Base-by-base conservation (phyloP, 2,113 vertebrate species). In the Calcarius ornatus region DNA sequence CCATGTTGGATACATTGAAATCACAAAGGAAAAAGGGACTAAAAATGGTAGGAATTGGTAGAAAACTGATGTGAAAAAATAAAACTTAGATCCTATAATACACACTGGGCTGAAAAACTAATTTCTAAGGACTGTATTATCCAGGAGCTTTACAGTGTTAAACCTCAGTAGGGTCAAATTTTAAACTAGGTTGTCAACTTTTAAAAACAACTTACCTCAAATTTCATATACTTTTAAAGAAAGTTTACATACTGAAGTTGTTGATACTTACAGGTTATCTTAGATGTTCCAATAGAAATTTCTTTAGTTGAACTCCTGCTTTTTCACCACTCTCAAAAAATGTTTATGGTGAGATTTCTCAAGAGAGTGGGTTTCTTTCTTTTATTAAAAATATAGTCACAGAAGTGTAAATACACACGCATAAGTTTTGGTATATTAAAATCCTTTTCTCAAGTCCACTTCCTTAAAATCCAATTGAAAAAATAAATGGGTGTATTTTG, bases 181-280 rank as follows among this genome's bases (percentile, higher is more conserved):
- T 95, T 94, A 93, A 57, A 95, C 70, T 96, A 94, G 24, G 57
- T 14, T 83, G 70, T 82, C 51, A 95, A 91, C 83, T 91, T 94
- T 37, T 66, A 59, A 92, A 96, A 97, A 94, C 79, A 98, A 98
- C 98, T 98, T 98, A 98, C 98, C 98, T 98, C 98, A 97, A 97
- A 95, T 97, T 95, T 98, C 97, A 97, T 97, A 97, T 95, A 98
- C 96, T 97, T 98, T 97, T 82, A 97, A 96, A 97, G 97, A 97
- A 97, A 97, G 70, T 97, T 96, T 97, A 97, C 56, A 97, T 97
- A 97, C 97, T 97, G 95, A 96, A 92, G 96, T 93, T 89, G 96
- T 86, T 83, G 87, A 98, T 98, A 98, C 98, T 98, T 98, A 98
- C 98, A 98, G 97, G 96, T 96, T 97, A 97, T 97, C 97, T 97